These are phyloP conservation scores for Dexiosoma caninum DNA, from an alignment of 2,888 invertebrate species.

Conservation along the genomic window DNA sequence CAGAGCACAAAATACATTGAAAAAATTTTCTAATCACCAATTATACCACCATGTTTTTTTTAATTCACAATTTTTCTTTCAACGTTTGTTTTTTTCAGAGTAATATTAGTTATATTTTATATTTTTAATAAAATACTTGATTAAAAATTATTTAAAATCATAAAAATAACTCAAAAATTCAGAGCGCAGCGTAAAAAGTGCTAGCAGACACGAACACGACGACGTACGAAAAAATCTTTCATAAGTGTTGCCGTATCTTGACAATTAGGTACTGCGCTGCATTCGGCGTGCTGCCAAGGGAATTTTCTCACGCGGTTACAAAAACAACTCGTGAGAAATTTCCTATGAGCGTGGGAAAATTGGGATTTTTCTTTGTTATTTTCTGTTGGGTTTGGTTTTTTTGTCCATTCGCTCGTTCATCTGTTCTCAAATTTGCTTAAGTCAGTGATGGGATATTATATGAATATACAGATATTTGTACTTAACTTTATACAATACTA, in stretches of 20 bases:
- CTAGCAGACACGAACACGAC: slow-evolving; percentile 64
- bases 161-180: slow-evolving; percentile 73
- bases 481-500: neutral
- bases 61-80: slow-evolving; percentile 62
- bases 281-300: slow-evolving; percentile 69
- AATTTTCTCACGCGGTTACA: slow-evolving; percentile 64
- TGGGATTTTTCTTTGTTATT: slow-evolving; percentile 66
- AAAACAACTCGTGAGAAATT: slow-evolving; percentile 71
- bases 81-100: slow-evolving; percentile 55
- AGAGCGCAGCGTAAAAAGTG: slow-evolving; percentile 67
- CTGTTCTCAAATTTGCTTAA: slow-evolving; percentile 25
- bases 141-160: slow-evolving; percentile 68
- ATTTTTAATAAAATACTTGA: slow-evolving; percentile 66
- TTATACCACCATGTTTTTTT: slow-evolving; percentile 71
- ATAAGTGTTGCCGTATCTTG: slow-evolving; percentile 43
- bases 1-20: slow-evolving; percentile 67
- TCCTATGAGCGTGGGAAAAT: slow-evolving; percentile 74
- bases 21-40: slow-evolving; percentile 75
- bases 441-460: slow-evolving; percentile 15
- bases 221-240: slow-evolving; percentile 60
- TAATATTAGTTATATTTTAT: slow-evolving; percentile 55
- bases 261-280: slow-evolving; percentile 64
- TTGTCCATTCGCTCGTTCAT: neutral
- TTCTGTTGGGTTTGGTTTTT: slow-evolving; percentile 45
- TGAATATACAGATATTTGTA: neutral